A percentile compares a stretch with the other conserved stretches of the same genome.
These are phyloP conservation scores for Delichon dasypus DNA, from an alignment of 2,797 vertebrate genomes.

Conservation along the genomic window DNA sequence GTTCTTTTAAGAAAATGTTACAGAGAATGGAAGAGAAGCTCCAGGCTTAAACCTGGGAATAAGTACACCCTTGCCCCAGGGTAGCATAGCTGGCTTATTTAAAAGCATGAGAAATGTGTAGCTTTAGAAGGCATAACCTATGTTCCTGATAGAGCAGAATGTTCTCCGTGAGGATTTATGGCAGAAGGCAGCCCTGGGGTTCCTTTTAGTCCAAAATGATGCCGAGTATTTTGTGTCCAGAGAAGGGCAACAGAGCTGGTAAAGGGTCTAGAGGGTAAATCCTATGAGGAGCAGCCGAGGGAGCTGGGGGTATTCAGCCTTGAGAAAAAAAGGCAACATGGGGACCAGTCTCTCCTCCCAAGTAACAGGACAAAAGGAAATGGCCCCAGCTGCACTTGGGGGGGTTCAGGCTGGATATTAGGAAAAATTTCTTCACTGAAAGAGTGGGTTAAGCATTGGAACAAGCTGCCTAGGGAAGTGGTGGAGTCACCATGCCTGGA, in stretches of 20 bases:
- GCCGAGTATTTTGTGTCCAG: background rate
- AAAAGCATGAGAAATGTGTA: background rate
- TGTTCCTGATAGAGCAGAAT: background rate
- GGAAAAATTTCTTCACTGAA: background rate
- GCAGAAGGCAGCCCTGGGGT: rapidly evolving
- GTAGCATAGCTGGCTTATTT: background rate
- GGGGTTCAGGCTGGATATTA: background rate
- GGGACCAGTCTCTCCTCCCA: background rate
- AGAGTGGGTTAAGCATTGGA: background rate
- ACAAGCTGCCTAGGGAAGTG: background rate
- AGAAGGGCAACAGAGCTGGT: background rate
- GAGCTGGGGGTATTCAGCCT: background rate
- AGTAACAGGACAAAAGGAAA: background rate
- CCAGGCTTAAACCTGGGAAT: background rate
- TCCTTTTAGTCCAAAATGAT: background rate
- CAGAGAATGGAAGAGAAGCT: background rate
- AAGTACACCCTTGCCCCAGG: background rate
- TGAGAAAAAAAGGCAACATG: background rate
- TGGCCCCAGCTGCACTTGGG: background rate
- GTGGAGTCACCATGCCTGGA: background rate
- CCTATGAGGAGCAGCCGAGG: background rate
- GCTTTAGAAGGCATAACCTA: background rate
- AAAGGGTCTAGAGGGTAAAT: background rate
- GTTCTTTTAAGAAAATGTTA: background rate
- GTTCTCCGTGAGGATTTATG: background rate